A percentile compares a stretch with the other conserved stretches of the same genome.
Evolutionary conservation across 92 coral and sea anemone species (phyloP).

Genomic region (Diadumene lineata): DNA sequence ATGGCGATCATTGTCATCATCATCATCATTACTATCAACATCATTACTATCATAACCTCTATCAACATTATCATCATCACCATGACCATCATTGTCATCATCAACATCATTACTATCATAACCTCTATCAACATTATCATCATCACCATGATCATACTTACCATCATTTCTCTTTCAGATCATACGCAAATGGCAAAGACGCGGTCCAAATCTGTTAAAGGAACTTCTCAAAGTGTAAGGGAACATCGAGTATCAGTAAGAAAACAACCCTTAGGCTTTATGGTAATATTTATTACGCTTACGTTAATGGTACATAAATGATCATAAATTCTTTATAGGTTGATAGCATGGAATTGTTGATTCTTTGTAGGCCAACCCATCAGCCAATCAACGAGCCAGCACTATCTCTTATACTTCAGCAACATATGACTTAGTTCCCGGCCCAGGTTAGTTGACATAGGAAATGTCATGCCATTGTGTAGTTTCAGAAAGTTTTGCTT

Average conservation of each 20-base stretch:
- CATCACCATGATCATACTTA: no score
- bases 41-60: no score
- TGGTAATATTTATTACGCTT: neutral
- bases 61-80: no score
- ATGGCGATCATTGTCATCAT: no score
- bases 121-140: no score
- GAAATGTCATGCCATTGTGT: neutral
- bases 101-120: no score
- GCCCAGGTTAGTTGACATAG: neutral
- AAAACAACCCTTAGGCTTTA: no score
- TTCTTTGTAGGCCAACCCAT: neutral
- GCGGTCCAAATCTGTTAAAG: neutral
- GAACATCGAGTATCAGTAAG: slow-evolving; percentile 10
- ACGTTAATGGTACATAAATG: neutral
- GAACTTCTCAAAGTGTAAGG: neutral
- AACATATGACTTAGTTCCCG: neutral
- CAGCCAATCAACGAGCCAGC: slow-evolving; percentile 2
- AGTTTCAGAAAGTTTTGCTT: no score
- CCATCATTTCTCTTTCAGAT: slow-evolving; percentile 1
- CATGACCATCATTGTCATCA: no score
- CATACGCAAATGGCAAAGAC: slow-evolving; percentile 5
- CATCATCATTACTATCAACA: no score
- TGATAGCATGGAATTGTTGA: neutral
- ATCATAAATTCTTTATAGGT: neutral
- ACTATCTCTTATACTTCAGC: slow-evolving; percentile 2